Percentiles rank a stretch among this genome's conserved stretches.
These are phyloP conservation scores for Gymnoscelis rufifasciata DNA, from an alignment of 2,888 invertebrate species.

Conservation along the genomic window DNA sequence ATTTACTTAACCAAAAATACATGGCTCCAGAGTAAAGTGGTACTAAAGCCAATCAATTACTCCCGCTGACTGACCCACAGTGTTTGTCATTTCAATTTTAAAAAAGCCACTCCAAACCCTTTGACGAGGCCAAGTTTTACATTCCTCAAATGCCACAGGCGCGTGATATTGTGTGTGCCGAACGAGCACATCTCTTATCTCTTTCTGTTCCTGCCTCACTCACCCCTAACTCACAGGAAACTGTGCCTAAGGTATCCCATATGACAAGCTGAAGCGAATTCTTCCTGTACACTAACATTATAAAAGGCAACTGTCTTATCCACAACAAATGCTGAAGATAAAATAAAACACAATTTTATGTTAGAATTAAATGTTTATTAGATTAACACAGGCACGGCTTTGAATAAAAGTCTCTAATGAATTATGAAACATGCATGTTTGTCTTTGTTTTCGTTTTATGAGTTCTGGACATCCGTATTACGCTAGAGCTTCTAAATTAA, in stretches of 20 bases:
- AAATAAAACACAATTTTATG: background rate
- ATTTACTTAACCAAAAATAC: too few species aligned
- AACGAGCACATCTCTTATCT: conserved; percentile 36
- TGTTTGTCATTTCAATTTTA: conserved; percentile 73
- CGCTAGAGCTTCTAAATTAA: conserved; percentile 41
- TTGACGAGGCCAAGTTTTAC: conserved; percentile 63
- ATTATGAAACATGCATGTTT: conserved; percentile 17
- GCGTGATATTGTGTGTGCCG: conserved; percentile 51
- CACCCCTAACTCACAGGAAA: conserved; percentile 41
- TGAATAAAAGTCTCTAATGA: conserved; percentile 9
- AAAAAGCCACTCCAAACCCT: conserved; percentile 62
- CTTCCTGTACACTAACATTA: too few species aligned
- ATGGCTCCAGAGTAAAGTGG: background rate
- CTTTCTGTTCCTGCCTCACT: conserved; percentile 40
- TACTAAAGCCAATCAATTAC: conserved; percentile 54
- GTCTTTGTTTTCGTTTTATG: conserved; percentile 12
- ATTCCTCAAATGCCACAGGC: conserved; percentile 61
- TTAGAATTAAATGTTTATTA: background rate
- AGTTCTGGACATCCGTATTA: conserved; percentile 19
- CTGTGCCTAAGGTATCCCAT: conserved; percentile 27
- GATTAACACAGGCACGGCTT: conserved; percentile 1
- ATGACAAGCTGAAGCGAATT: conserved; percentile 43
- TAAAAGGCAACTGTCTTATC: too few species aligned
- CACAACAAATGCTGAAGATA: conserved; percentile 28
- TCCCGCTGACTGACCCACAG: conserved; percentile 40